Evolutionary conservation across 1,140 invertebrate species (phyloP).

Genomic region (Drosophila nikananu): DNA sequence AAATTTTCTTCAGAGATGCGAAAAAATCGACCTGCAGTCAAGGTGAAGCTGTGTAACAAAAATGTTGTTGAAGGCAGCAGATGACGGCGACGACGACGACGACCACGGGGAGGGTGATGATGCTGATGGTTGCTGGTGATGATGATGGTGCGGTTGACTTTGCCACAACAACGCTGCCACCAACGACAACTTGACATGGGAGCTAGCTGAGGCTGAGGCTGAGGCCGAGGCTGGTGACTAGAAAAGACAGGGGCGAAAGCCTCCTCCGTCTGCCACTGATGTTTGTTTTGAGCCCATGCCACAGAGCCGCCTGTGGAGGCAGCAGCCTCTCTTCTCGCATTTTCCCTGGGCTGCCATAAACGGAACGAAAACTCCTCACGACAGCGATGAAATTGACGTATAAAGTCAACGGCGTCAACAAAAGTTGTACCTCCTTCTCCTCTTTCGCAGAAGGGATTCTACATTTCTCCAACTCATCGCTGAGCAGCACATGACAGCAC

Average conservation of each 20-base stretch:
- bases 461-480: constrained; percentile 13
- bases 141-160: constrained; percentile 64
- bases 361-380: constrained; percentile 66
- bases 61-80: constrained; percentile 37
- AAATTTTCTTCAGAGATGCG: constrained; percentile 13
- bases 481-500: constrained; percentile 69
- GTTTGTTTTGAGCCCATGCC: constrained; percentile 56
- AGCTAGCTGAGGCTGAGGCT: constrained; percentile 28
- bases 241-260: constrained; percentile 73
- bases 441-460: background rate
- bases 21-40: constrained; percentile 19
- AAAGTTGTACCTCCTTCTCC: constrained; percentile 25
- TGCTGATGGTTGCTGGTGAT: constrained; percentile 22
- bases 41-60: constrained; percentile 46
- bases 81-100: constrained; percentile 29
- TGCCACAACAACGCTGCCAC: constrained; percentile 41
- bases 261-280: constrained; percentile 58
- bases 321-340: constrained; percentile 7
- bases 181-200: constrained; percentile 76
- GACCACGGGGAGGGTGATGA: constrained; percentile 19
- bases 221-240: constrained; percentile 60
- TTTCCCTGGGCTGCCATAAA: constrained; percentile 64
- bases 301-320: background rate
- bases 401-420: constrained; percentile 79
- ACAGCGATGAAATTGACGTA: constrained; percentile 74